Evolutionary conservation across 2,113 vertebrate genomes (phyloP), one percentile per base, ranked within the genome.

Genomic region (Balaenoptera acutorostrata): DNA sequence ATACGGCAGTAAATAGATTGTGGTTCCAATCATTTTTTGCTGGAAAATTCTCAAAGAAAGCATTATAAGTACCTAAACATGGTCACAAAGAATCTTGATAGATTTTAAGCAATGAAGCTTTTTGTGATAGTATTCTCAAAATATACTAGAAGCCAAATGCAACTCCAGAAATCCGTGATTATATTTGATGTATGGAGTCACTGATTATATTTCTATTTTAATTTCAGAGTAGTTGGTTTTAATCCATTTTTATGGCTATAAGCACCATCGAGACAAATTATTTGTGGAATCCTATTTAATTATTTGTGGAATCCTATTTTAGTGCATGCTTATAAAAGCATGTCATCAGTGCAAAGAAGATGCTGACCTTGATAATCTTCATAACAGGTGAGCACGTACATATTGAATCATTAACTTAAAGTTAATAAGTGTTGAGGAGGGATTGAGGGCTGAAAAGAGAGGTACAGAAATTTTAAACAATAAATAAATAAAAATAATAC

Each of bases 211-310:
- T 46, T 82, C 31, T 2, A 90, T 72, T 94, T 87, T 72, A 71
- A 63, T 95, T 90, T 87, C 14, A 75, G 57, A 96, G 44, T 55
- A 92, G 66, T 83, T 71, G 8, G 78, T 39, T 88, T 93, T 87
- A 71, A 61, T 31, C 29, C 8, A 84, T 81, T 95, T 94, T 95
- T 72, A 71, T 64, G 21, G 36, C 36, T 23, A 81, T n/a, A 86
- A n/a, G 20, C 29, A 81, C 69, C 44, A 89, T 92, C 23, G 71
- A 80, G 59, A 71, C 17, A 66, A 81, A 71, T 86, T 71, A 75
- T 66, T 55, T 90, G 52, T 59, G 52, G 36, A 75, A 95, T 4
- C 29, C 29, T 12, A 85, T 81, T 59, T 8, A 81, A 71, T 86
- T 71, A 75, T 66, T 55, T 87, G 52, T 66, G 44, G 36, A 75